Evolutionary conservation across 1,140 invertebrate genomes (phyloP).

Genomic region (Atta colombica): DNA sequence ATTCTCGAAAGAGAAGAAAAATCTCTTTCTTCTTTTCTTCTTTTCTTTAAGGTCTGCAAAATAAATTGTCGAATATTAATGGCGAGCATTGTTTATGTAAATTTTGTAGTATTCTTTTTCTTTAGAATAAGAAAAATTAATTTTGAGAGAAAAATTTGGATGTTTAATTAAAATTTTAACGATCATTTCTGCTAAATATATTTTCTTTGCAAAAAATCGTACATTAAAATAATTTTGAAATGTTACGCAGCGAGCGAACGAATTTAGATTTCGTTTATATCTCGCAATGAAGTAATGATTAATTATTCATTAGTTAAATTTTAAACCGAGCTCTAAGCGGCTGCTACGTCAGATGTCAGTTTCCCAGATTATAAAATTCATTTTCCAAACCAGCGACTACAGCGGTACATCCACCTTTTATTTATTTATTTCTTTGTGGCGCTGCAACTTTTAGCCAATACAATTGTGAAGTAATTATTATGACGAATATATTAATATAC

Average conservation of each 20-base stretch:
- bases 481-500: background rate
- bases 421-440: slow-evolving; percentile 23
- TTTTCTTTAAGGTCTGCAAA: background rate
- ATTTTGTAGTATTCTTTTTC: background rate
- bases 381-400: slow-evolving; percentile 33
- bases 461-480: background rate
- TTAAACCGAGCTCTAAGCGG: slow-evolving; percentile 44
- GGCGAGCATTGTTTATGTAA: background rate
- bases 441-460: background rate
- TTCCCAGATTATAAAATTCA: slow-evolving; percentile 63
- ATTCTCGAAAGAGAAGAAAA: background rate
- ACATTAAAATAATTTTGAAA: background rate
- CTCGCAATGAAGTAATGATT: slow-evolving; percentile 26
- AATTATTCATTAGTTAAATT: slow-evolving; percentile 62
- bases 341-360: slow-evolving; percentile 46
- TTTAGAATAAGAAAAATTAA: background rate
- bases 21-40: background rate
- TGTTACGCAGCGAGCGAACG: background rate
- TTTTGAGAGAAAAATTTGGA: background rate
- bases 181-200: background rate
- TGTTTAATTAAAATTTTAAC: background rate
- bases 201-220: background rate
- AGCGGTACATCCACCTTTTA: background rate
- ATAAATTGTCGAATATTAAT: background rate
- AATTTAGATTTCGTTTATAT: slow-evolving; percentile 10